These are phyloP conservation scores for Nothocercus nigrocapillus DNA, from an alignment of 2,113 vertebrate genomes.

Conservation along the genomic window DNA sequence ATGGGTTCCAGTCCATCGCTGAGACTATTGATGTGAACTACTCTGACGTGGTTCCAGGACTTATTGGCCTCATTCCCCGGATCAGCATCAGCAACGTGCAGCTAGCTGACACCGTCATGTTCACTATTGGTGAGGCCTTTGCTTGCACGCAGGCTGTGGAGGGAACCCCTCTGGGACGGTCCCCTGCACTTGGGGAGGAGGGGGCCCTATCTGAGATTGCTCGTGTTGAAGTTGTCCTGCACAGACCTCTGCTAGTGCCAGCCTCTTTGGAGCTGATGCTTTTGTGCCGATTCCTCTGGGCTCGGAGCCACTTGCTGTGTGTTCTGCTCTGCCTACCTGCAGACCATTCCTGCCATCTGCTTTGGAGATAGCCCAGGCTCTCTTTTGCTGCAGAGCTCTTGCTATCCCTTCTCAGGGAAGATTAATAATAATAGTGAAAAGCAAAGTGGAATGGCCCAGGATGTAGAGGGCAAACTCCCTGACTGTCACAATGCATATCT, in stretches of 20 bases:
- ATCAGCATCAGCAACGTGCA: slow-evolving; percentile 99
- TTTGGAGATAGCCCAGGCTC: background rate
- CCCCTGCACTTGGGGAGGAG: background rate
- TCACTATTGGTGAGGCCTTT: slow-evolving; percentile 92
- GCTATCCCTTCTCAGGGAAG: background rate
- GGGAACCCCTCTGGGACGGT: background rate
- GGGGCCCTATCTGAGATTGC: background rate
- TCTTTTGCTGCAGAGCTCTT: background rate
- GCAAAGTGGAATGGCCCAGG: background rate
- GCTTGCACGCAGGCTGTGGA: rapidly evolving
- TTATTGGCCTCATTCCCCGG: slow-evolving; percentile 96
- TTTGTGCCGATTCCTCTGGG: background rate
- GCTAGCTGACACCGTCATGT: slow-evolving; percentile 98
- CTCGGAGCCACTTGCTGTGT: background rate
- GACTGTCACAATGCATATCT: background rate
- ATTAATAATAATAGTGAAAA: background rate
- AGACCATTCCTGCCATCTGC: background rate
- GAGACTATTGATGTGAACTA: slow-evolving; percentile 99
- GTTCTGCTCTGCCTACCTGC: background rate
- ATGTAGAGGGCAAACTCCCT: background rate
- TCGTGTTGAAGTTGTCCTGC: background rate
- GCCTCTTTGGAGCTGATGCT: too few relatives aligned
- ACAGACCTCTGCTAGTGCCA: background rate
- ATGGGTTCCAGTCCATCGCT: slow-evolving; percentile 97
- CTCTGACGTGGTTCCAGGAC: slow-evolving; percentile 95